Percentiles rank a stretch among this genome's conserved stretches.
These are phyloP conservation scores for Trissonchulus latispiculum DNA, from an alignment of 2,888 invertebrate species.

Conservation along the genomic window DNA sequence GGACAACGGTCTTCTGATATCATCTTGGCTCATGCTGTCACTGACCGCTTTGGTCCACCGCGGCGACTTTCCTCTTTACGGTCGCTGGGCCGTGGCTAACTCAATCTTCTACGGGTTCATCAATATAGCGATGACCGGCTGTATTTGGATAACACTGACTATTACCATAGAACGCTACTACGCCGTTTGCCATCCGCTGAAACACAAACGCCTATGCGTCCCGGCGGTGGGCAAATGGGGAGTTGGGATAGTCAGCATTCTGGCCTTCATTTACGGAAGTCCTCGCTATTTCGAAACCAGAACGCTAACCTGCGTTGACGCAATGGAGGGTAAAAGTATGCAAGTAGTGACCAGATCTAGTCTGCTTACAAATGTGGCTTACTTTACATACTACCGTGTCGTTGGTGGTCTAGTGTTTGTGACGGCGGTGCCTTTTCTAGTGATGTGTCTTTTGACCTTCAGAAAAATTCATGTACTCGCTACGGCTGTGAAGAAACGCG, in stretches of 20 bases:
- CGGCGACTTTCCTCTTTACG: too few species aligned
- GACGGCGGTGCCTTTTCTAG: neutral
- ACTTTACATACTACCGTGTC: conserved; percentile 9
- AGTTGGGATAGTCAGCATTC: neutral
- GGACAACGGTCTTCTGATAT: too few species aligned
- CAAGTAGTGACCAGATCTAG: neutral
- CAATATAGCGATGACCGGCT: conserved; percentile 11
- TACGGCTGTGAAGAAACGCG: too few species aligned
- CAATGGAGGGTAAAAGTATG: neutral
- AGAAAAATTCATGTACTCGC: neutral
- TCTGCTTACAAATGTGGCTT: neutral
- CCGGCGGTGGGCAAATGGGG: neutral
- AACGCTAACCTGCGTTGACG: neutral
- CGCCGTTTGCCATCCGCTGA: conserved; percentile 2
- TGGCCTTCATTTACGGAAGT: neutral
- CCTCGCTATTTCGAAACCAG: neutral
- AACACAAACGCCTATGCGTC: neutral
- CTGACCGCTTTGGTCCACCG: too few species aligned
- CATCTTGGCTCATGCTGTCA: too few species aligned
- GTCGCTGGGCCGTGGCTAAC: conserved; percentile 2
- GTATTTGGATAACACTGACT: conserved; percentile 6
- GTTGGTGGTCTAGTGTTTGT: conserved; percentile 6
- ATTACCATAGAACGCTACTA: conserved; percentile 5
- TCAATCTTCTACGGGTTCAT: neutral
- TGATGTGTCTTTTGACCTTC: neutral